These are phyloP conservation scores for Campylomormyrus tamandua DNA, from an alignment of 2,113 vertebrate species.

Conservation along the genomic window DNA sequence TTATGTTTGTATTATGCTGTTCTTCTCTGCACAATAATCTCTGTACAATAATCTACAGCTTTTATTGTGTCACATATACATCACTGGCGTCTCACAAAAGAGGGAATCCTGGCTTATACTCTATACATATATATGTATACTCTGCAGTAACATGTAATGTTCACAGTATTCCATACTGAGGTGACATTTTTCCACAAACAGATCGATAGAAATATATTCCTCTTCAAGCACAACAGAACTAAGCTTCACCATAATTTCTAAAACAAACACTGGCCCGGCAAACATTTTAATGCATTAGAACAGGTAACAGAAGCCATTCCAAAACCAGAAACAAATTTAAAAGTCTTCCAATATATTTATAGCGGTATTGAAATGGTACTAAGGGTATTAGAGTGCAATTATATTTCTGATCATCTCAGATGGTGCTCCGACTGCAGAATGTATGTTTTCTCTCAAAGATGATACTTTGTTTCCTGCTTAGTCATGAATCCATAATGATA, in stretches of 20 bases:
- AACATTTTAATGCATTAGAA: background rate
- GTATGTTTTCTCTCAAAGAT: background rate
- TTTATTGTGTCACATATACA: background rate
- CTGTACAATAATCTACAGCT: background rate
- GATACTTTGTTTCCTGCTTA: background rate
- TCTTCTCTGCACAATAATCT: background rate
- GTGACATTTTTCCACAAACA: background rate
- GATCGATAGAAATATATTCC: background rate
- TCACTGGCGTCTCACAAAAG: background rate
- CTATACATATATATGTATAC: background rate
- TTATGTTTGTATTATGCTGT: background rate
- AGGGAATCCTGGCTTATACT: background rate
- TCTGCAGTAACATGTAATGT: background rate
- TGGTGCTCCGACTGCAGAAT: background rate
- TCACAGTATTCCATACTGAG: background rate
- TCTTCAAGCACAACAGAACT: background rate
- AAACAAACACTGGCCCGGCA: background rate
- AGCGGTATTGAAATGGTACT: background rate
- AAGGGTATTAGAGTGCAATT: background rate
- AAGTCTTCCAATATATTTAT: background rate
- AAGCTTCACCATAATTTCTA: background rate
- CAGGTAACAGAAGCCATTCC: background rate
- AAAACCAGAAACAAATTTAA: background rate
- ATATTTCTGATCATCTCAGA: background rate
- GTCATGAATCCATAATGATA: slow-evolving; percentile 17